A percentile compares a stretch with the other conserved stretches of the same genome.
These are phyloP conservation scores for Acleris cristana DNA, from an alignment of 2,888 invertebrate genomes.

Conservation along the genomic window DNA sequence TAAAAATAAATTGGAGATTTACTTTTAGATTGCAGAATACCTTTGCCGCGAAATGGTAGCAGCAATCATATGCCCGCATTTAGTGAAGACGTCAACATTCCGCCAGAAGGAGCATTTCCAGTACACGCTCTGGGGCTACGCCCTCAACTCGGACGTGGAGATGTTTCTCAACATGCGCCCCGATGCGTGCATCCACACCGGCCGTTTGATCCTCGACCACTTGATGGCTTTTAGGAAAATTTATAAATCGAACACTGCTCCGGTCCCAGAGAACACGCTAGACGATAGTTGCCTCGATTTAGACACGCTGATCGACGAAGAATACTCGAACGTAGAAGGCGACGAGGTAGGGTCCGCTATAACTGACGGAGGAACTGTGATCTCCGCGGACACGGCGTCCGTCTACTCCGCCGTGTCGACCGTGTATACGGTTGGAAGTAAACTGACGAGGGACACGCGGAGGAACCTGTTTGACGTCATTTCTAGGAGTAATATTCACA, in stretches of 20 bases:
- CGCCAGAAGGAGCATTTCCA: constrained; percentile 80
- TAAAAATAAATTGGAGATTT: too few species aligned
- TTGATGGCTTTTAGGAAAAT: constrained; percentile 80
- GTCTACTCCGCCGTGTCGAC: constrained; percentile 71
- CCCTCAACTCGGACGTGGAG: constrained; percentile 82
- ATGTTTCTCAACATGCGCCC: constrained; percentile 84
- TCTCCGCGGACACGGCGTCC: constrained; percentile 73
- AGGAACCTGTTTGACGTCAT: constrained; percentile 77
- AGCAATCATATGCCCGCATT: constrained; percentile 79
- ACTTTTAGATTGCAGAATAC: constrained; percentile 84
- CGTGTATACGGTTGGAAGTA: constrained; percentile 66
- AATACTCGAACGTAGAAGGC: constrained; percentile 75
- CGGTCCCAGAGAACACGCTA: constrained; percentile 60
- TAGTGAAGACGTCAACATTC: constrained; percentile 76
- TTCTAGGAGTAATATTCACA: constrained; percentile 69
- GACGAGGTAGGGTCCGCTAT: constrained; percentile 71
- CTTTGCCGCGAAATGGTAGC: constrained; percentile 86
- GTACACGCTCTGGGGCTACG: constrained; percentile 84
- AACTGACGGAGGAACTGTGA: constrained; percentile 71
- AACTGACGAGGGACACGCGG: constrained; percentile 67
- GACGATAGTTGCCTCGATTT: constrained; percentile 73
- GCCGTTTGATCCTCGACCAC: constrained; percentile 81
- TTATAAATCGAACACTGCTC: constrained; percentile 65
- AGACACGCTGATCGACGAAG: constrained; percentile 75
- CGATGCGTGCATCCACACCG: constrained; percentile 83